These are phyloP conservation scores for Phrynocephalus forsythii DNA, from an alignment of 2,797 vertebrate genomes.

Conservation along the genomic window DNA sequence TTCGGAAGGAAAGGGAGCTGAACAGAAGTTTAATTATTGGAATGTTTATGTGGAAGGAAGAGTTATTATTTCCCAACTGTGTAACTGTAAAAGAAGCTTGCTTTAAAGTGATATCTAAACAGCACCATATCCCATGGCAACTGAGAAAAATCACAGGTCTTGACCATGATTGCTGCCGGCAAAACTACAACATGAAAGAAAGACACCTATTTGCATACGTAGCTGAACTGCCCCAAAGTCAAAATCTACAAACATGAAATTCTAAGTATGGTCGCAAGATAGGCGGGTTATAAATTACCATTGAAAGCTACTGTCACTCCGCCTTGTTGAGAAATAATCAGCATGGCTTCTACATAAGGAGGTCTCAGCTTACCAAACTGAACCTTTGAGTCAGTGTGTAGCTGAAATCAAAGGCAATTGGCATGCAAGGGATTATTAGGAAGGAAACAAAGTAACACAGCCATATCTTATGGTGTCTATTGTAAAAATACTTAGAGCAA, in stretches of 20 bases:
- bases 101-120: conserved; percentile 22
- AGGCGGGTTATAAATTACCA: not conserved
- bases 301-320: not conserved
- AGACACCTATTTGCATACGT: conserved; percentile 20
- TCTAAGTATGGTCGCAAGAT: conserved; percentile 10
- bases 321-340: not conserved
- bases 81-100: not conserved
- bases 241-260: conserved; percentile 7
- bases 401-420: not conserved
- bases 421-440: not conserved
- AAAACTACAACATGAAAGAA: conserved; percentile 22
- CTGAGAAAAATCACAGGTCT: conserved; percentile 16
- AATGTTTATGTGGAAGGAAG: conserved; percentile 13
- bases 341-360: not conserved
- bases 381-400: not conserved
- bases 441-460: not conserved
- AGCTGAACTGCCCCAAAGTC: conserved; percentile 5
- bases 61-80: conserved; percentile 18
- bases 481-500: not conserved
- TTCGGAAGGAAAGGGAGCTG: not conserved
- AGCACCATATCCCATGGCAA: not conserved
- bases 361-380: not conserved
- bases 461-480: not conserved
- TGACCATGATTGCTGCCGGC: not conserved
- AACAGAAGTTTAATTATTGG: not conserved